Evolutionary conservation across 2,113 vertebrate species (phyloP).

Genomic region (Fulica atra): DNA sequence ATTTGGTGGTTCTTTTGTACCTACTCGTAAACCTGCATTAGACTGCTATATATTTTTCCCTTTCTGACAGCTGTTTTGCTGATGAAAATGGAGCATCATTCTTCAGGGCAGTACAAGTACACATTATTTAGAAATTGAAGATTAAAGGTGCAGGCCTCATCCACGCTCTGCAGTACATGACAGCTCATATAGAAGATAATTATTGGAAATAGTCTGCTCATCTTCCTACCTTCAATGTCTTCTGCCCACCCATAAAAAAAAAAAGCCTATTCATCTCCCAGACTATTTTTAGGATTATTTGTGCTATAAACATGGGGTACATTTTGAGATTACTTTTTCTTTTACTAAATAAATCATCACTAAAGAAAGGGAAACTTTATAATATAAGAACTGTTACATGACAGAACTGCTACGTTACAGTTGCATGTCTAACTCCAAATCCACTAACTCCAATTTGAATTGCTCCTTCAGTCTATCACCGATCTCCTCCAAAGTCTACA

Average conservation of each 20-base stretch:
- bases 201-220: not conserved
- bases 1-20: not conserved
- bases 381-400: not conserved
- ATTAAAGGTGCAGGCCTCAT: not conserved
- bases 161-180: not conserved
- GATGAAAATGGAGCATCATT: not conserved
- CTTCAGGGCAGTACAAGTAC: not conserved
- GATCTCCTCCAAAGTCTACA: conserved; percentile 1
- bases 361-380: not conserved
- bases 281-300: not conserved
- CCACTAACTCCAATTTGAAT: not conserved
- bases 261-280: not conserved
- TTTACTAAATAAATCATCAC: not conserved
- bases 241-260: not conserved
- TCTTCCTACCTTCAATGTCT: not conserved
- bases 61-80: not conserved
- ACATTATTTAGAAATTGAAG: not conserved
- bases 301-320: not conserved
- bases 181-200: not conserved
- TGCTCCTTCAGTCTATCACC: not conserved
- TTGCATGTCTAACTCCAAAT: not conserved
- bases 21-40: not conserved
- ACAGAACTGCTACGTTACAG: not conserved
- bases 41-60: not conserved
- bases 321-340: not conserved